Conservation (phyloP, 2,888 invertebrate genomes). For the Dryomyza anilis region DNA sequence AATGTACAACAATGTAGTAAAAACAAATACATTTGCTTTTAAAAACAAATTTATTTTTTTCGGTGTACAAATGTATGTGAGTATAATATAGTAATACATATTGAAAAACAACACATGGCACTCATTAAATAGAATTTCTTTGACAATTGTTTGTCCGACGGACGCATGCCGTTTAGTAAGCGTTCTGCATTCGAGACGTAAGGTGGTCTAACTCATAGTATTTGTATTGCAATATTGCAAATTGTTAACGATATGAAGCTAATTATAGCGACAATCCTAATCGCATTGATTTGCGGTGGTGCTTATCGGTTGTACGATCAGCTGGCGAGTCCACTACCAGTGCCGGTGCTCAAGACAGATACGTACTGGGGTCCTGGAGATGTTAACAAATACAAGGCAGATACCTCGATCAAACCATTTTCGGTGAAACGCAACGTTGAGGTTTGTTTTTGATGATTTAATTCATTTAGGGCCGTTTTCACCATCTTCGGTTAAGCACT, state of each 20-base stretch:
- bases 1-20: too few relatives aligned
- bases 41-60: too few relatives aligned
- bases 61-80: too few relatives aligned
- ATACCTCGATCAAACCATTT: slow-evolving; percentile 49
- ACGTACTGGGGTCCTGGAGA: slow-evolving; percentile 58
- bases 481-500: not conserved
- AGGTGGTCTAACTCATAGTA: too few relatives aligned
- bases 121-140: too few relatives aligned
- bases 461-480: not conserved
- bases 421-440: slow-evolving; percentile 39
- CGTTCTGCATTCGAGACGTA: too few relatives aligned
- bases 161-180: too few relatives aligned
- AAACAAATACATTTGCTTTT: too few relatives aligned
- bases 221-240: too few relatives aligned
- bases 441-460: slow-evolving; percentile 28
- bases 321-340: slow-evolving; percentile 49
- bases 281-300: slow-evolving; percentile 27
- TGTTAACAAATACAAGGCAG: slow-evolving; percentile 47
- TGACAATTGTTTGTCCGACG: too few relatives aligned
- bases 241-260: slow-evolving; percentile 1
- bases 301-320: slow-evolving; percentile 45
- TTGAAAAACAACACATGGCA: too few relatives aligned
- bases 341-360: slow-evolving; percentile 51
- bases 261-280: slow-evolving; percentile 6
- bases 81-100: too few relatives aligned